phyloP scores from a whole-genome alignment of 2,113 vertebrate genomes.

The Eulacestoma nigropectus region DNA sequence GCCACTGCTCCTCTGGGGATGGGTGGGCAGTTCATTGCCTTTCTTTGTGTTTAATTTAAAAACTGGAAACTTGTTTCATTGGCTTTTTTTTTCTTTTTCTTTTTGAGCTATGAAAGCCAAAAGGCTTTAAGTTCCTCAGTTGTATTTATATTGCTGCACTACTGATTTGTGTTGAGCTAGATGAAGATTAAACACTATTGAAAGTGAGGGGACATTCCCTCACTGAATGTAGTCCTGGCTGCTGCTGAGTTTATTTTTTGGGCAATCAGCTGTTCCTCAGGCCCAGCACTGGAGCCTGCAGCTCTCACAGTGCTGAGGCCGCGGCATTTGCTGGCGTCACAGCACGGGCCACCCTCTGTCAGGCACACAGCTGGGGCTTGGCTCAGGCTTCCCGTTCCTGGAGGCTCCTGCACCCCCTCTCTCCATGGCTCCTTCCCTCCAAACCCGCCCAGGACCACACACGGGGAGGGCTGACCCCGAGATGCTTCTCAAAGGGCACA shows the following conservation, averaged over 20 bases:
- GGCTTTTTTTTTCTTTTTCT: background rate
- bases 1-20: background rate
- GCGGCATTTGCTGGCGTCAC: background rate
- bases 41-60: constrained; percentile 50
- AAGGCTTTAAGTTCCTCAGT: constrained; percentile 28
- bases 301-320: background rate
- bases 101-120: constrained; percentile 2
- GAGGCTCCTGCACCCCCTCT: background rate
- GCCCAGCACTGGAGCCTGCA: background rate
- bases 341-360: background rate
- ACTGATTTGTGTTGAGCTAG: constrained; percentile 65
- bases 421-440: background rate
- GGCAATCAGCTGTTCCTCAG: background rate
- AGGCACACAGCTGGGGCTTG: background rate
- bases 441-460: background rate
- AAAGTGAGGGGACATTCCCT: constrained; percentile 15
- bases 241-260: constrained; percentile 1
- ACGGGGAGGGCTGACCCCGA: rapidly evolving
- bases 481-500: background rate
- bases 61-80: constrained; percentile 44
- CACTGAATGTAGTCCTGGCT: background rate
- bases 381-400: background rate
- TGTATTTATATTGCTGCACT: constrained; percentile 73
- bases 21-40: constrained; percentile 40
- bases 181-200: constrained; percentile 73